Conservation (phyloP, 2,113 vertebrate species). For the Oriolus oriolus region DNA sequence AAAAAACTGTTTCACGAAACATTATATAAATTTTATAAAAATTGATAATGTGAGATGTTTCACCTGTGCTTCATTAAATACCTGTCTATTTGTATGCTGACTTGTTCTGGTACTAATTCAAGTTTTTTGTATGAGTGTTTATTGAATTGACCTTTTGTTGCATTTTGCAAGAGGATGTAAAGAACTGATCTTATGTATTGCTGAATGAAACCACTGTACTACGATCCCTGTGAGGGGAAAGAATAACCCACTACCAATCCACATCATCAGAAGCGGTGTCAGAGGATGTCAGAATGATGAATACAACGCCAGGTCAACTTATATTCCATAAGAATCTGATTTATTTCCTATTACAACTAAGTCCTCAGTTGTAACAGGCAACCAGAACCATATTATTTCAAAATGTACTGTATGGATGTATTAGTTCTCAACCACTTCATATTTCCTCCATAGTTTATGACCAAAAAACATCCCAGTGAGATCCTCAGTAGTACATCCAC, state of each 20-base stretch:
- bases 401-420: not conserved
- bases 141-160: not conserved
- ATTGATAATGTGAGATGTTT: not conserved
- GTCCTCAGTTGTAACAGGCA: not conserved
- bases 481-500: not conserved
- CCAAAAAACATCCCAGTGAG: not conserved
- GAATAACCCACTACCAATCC: not conserved
- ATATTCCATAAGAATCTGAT: not conserved
- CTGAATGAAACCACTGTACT: not conserved
- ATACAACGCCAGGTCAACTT: not conserved
- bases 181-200: not conserved
- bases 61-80: not conserved
- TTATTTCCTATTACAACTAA: not conserved
- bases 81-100: not conserved
- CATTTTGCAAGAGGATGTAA: not conserved
- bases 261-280: not conserved
- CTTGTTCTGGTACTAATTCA: not conserved
- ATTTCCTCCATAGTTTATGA: not conserved
- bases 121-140: not conserved
- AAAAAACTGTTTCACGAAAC: not conserved
- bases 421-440: not conserved
- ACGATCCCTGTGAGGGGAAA: not conserved
- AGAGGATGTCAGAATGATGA: not conserved
- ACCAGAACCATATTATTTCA: not conserved
- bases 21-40: not conserved